Percentiles rank a stretch among this genome's conserved stretches.
Conservation (phyloP, 2,113 vertebrate species). For the Myiagra hebetior region DNA sequence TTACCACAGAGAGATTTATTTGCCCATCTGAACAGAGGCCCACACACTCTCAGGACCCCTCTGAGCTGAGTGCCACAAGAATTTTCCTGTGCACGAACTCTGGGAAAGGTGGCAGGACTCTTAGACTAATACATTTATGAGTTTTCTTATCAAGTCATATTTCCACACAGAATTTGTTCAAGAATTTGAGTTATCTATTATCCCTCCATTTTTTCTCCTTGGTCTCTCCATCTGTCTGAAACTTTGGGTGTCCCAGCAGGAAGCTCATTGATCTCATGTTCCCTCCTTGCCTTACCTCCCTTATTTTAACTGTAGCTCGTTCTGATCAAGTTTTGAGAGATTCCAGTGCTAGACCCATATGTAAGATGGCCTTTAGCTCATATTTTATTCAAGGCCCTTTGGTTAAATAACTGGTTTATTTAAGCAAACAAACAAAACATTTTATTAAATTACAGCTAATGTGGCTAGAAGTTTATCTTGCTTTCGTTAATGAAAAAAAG, state of each 20-base stretch:
- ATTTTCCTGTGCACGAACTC: not conserved
- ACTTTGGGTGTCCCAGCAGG: not conserved
- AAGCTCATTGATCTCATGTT: not conserved
- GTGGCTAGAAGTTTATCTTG: not conserved
- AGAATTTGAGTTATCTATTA: not conserved
- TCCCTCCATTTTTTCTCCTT: not conserved
- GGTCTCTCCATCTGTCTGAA: not conserved
- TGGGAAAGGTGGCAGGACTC: not conserved
- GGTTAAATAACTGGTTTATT: not conserved
- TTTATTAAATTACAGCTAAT: not conserved
- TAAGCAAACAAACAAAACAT: not conserved
- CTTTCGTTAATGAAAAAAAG: not conserved
- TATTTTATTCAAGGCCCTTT: not conserved
- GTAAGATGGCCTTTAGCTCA: not conserved
- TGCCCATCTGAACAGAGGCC: slow-evolving; percentile 30
- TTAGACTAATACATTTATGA: not conserved
- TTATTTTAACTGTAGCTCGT: not conserved
- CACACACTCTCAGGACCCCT: not conserved
- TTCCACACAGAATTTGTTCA: not conserved
- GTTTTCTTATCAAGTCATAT: not conserved
- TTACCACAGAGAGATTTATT: slow-evolving; percentile 58
- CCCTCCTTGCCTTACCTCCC: not conserved
- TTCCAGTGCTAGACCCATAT: not conserved
- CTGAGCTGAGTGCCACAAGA: not conserved
- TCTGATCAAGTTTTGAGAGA: not conserved